phyloP scores from a whole-genome alignment of 2,797 vertebrate species.

The Prunella strophiata region DNA sequence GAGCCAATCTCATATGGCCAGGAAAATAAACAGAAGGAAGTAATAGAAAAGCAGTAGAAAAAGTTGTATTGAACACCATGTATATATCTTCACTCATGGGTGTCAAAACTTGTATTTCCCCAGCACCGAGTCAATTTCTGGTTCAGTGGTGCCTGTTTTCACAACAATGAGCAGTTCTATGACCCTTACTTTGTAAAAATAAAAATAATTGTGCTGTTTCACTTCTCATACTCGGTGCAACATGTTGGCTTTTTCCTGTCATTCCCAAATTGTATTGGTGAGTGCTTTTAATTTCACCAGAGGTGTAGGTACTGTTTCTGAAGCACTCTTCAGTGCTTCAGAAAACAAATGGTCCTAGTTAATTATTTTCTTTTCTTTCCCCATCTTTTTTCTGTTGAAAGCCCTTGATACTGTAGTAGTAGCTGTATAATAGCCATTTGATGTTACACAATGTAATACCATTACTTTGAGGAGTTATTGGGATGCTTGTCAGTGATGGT shows the following conservation, averaged over 20 bases:
- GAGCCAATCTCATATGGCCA: not conserved
- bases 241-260: not conserved
- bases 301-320: not conserved
- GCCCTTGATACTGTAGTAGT: not conserved
- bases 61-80: not conserved
- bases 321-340: not conserved
- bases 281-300: not conserved
- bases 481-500: not conserved
- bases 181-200: not conserved
- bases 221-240: not conserved
- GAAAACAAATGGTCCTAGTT: not conserved
- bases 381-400: not conserved
- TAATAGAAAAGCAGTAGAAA: not conserved
- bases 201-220: not conserved
- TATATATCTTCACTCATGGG: not conserved
- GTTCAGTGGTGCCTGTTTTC: not conserved
- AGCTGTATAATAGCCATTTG: not conserved
- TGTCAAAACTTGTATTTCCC: not conserved
- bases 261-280: not conserved
- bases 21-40: not conserved
- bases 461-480: not conserved
- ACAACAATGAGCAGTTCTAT: not conserved
- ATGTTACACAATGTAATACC: not conserved
- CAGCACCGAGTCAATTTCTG: not conserved
- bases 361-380: fast-evolving